phyloP scores from a whole-genome alignment of 2,888 invertebrate species.

The Pheosia tremula region DNA sequence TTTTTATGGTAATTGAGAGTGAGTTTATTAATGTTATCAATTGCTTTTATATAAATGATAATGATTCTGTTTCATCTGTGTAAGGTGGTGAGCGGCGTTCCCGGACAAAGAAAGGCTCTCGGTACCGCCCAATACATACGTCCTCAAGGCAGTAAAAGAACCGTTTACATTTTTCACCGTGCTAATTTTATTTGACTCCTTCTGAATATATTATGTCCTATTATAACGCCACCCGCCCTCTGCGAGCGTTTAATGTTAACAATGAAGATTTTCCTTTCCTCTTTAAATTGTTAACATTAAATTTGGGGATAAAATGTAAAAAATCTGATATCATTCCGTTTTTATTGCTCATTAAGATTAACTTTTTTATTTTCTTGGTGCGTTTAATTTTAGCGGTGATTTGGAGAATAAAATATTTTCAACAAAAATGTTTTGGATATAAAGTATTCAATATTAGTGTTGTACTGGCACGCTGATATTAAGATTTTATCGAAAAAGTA shows the following conservation, averaged over 20 bases:
- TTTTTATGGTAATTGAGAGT: conserved; percentile 4
- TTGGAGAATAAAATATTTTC: conserved; percentile 36
- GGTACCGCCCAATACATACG: conserved; percentile 71
- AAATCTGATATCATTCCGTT: conserved; percentile 73
- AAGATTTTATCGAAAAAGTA: conserved; percentile 19
- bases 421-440: conserved; percentile 12
- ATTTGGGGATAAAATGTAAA: conserved; percentile 66
- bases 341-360: conserved; percentile 73
- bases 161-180: conserved; percentile 84
- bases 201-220: conserved; percentile 83
- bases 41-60: conserved; percentile 21
- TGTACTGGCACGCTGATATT: conserved; percentile 5
- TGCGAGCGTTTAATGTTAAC: conserved; percentile 74
- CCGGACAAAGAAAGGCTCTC: conserved; percentile 53
- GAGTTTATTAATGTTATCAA: conserved; percentile 17
- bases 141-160: conserved; percentile 74
- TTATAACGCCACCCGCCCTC: conserved; percentile 74
- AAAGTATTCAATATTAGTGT: conserved; percentile 15
- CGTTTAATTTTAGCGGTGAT: conserved; percentile 49
- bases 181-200: conserved; percentile 84
- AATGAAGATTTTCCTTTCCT: conserved; percentile 70
- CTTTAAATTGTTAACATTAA: conserved; percentile 77
- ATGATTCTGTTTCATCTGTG: conserved; percentile 24
- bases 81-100: conserved; percentile 34
- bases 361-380: conserved; percentile 58